phyloP scores from a whole-genome alignment of 2,113 vertebrate species.

The Osmerus mordax region DNA sequence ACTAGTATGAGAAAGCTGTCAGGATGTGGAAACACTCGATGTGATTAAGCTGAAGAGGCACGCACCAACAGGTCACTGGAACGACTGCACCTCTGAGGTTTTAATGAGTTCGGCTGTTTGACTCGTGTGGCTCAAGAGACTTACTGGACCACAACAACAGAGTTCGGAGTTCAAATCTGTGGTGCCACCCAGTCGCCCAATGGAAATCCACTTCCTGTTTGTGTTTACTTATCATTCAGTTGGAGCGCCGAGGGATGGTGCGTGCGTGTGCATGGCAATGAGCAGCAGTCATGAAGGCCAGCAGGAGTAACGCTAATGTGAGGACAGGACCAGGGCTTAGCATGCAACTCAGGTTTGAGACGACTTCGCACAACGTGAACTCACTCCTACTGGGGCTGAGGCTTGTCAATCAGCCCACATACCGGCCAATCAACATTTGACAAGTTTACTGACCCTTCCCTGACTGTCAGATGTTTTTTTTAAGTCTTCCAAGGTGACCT shows the following conservation, averaged over 20 bases:
- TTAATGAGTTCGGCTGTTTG: background rate
- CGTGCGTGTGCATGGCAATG: conserved; percentile 52
- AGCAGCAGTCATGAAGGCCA: conserved; percentile 13
- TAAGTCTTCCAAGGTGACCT: conserved; percentile 12
- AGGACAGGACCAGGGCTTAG: conserved; percentile 30
- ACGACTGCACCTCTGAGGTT: no score
- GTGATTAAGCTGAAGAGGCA: no score
- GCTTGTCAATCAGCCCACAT: conserved; percentile 59
- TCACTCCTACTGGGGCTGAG: conserved; percentile 45
- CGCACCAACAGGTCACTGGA: no score
- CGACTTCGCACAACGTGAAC: conserved; percentile 46
- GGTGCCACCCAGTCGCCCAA: background rate
- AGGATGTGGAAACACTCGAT: no score
- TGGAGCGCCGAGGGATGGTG: conserved; percentile 32
- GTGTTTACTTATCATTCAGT: conserved; percentile 44
- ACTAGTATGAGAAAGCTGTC: no score
- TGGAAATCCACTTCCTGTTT: conserved; percentile 36
- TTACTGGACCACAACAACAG: no score
- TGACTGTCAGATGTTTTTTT: conserved; percentile 14
- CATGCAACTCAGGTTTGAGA: conserved; percentile 45
- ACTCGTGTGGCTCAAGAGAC: background rate
- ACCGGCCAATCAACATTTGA: conserved; percentile 50
- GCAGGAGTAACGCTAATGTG: conserved; percentile 51
- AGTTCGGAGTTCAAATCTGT: background rate
- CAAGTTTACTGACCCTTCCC: conserved; percentile 47